These are phyloP conservation scores for Tiliqua scincoides DNA, from an alignment of 2,113 vertebrate species.

Conservation along the genomic window DNA sequence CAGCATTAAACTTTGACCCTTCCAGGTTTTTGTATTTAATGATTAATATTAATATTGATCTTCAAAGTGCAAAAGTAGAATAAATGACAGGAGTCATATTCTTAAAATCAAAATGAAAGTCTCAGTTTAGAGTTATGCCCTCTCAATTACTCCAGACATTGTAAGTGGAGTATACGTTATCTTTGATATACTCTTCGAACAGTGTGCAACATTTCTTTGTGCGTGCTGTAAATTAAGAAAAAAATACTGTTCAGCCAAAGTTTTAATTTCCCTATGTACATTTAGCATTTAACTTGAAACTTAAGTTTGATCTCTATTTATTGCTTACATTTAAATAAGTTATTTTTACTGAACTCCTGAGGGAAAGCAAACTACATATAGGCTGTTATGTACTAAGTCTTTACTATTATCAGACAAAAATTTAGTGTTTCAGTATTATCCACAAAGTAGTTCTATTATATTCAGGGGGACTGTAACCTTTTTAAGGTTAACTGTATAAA, in stretches of 20 bases:
- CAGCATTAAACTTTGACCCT: slow-evolving; percentile 73
- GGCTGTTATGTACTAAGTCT: slow-evolving; percentile 51
- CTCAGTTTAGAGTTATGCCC: slow-evolving; percentile 62
- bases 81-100: slow-evolving; percentile 69
- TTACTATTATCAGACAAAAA: slow-evolving; percentile 47
- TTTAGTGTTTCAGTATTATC: slow-evolving; percentile 14
- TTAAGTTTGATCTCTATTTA: slow-evolving; percentile 74
- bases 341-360: slow-evolving; percentile 77
- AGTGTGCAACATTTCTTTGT: slow-evolving; percentile 63
- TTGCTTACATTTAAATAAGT: slow-evolving; percentile 84
- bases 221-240: slow-evolving; percentile 62
- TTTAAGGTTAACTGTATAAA: not conserved
- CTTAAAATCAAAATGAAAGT: slow-evolving; percentile 64
- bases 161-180: slow-evolving; percentile 55
- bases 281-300: slow-evolving; percentile 69
- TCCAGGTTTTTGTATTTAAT: slow-evolving; percentile 56
- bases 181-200: slow-evolving; percentile 68
- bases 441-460: not conserved
- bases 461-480: not conserved
- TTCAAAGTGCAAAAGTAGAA: slow-evolving; percentile 79
- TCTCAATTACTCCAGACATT: slow-evolving; percentile 39
- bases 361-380: slow-evolving; percentile 72
- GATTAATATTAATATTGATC: slow-evolving; percentile 58
- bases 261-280: slow-evolving; percentile 66
- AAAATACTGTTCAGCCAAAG: slow-evolving; percentile 67